Conservation (phyloP, 2,113 vertebrate species). For the Siniperca chuatsi region DNA sequence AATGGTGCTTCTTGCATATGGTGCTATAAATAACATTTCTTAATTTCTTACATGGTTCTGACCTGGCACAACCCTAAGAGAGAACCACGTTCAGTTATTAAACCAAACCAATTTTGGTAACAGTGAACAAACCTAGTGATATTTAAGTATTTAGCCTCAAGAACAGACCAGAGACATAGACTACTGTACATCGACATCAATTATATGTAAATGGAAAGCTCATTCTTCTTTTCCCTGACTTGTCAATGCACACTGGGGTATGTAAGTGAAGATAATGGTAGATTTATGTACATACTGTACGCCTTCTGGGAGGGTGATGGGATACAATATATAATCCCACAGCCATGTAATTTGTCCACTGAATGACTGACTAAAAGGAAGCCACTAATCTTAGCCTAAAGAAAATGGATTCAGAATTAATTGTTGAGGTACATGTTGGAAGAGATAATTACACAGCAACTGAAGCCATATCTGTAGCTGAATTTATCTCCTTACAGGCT, state of each 20-base stretch:
- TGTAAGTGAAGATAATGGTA: background rate
- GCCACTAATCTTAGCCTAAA: background rate
- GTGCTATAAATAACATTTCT: too few relatives aligned
- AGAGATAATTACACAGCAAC: conserved; percentile 3
- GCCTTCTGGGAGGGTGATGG: background rate
- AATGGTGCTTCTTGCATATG: too few relatives aligned
- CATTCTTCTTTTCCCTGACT: background rate
- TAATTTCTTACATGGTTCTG: background rate
- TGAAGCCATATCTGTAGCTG: background rate
- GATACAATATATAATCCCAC: background rate
- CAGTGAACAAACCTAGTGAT: background rate
- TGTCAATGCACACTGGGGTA: background rate
- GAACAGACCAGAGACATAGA: background rate
- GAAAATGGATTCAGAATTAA: background rate
- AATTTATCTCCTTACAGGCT: background rate
- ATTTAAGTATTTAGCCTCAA: too few relatives aligned
- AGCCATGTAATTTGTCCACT: background rate
- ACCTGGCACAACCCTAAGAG: background rate
- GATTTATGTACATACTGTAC: background rate
- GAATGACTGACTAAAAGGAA: background rate
- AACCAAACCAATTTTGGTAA: background rate
- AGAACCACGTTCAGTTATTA: background rate
- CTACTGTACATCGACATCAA: background rate
- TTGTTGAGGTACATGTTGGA: background rate
- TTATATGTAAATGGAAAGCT: background rate